A percentile compares a stretch with the other conserved stretches of the same genome.
Conservation (phyloP, 2,113 vertebrate species). For the Python bivittatus region DNA sequence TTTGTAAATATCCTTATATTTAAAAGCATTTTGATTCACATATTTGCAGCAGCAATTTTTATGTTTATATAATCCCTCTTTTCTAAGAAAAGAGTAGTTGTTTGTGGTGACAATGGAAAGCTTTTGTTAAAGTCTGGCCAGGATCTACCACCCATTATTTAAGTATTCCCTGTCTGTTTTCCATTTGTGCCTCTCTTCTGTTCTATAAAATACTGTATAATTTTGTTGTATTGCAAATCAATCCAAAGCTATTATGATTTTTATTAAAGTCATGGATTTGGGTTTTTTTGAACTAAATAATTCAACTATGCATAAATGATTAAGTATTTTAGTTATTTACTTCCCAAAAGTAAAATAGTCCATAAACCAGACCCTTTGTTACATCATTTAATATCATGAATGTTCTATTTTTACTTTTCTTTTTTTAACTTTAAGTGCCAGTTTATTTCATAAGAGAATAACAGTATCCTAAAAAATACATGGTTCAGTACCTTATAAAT, state of each 20-base stretch:
- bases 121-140: not conserved
- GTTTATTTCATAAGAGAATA: not conserved
- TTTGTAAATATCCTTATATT: not conserved
- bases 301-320: slow-evolving; percentile 45
- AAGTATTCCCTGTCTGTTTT: slow-evolving; percentile 4
- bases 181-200: slow-evolving; percentile 24
- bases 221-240: slow-evolving; percentile 30
- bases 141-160: slow-evolving; percentile 24
- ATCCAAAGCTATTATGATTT: slow-evolving; percentile 43
- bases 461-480: not conserved
- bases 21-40: not conserved
- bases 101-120: not conserved
- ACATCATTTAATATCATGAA: slow-evolving; percentile 51
- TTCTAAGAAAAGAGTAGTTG: not conserved
- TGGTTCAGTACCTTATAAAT: not conserved
- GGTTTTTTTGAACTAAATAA: slow-evolving; percentile 12
- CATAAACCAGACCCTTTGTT: slow-evolving; percentile 40
- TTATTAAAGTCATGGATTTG: slow-evolving; percentile 30
- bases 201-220: slow-evolving; percentile 14
- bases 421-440: not conserved
- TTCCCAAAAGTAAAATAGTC: slow-evolving; percentile 47
- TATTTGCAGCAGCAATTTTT: not conserved
- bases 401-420: not conserved
- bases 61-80: not conserved
- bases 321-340: slow-evolving; percentile 52